Base-by-base conservation (phyloP, 2,797 vertebrate genomes). In the Cichlasoma orientale region DNA sequence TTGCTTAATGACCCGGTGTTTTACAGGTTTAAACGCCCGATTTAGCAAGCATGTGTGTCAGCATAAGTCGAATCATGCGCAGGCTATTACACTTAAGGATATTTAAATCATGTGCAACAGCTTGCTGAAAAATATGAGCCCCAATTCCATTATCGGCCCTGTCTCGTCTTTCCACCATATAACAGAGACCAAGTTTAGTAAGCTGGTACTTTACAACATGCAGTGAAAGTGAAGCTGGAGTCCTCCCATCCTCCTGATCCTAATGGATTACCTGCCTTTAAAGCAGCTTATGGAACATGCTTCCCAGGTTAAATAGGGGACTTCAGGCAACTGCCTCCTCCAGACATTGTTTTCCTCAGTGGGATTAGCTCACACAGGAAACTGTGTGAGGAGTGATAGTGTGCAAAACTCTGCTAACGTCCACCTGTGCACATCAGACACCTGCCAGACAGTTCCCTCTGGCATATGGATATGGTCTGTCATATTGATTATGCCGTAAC, bases 231-330 rank as follows among this genome's bases (percentile, higher is more conserved):
- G 57, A 82, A 47, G 25, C 47, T n/a, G 56, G 50, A 78, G 33
- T 82, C 53, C 57, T 58, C 31, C 33, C 31, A 33, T 27, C 4
- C 21, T 7, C 5, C 77, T 84, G 78, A 83, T 80, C 88, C 84
- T 74, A 47, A 31, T 63, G 80, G 88, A 92, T 94, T 91, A 92
- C 55, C 56, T 56, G 75, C 72, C 50, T 59, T 83, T 80, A 91
- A 94, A 93, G 88, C 85, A 70, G 92, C 89, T 94, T 94, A 92
- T 14, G 36, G 61, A 75, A 56, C 85, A 83, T 69, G 77, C 79
- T 80, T 57, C 79, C 36, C 78, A 70, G 83, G 85, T 89, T 77
- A 84, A 84, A 88, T 52, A 73, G 69, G 80, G 84, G 78, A 86
- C 61, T 85, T 84, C 41, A 72, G 72, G 74, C 50, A 50, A 38